phyloP scores from a whole-genome alignment of 2,113 vertebrate genomes.

The Casuarius casuarius region DNA sequence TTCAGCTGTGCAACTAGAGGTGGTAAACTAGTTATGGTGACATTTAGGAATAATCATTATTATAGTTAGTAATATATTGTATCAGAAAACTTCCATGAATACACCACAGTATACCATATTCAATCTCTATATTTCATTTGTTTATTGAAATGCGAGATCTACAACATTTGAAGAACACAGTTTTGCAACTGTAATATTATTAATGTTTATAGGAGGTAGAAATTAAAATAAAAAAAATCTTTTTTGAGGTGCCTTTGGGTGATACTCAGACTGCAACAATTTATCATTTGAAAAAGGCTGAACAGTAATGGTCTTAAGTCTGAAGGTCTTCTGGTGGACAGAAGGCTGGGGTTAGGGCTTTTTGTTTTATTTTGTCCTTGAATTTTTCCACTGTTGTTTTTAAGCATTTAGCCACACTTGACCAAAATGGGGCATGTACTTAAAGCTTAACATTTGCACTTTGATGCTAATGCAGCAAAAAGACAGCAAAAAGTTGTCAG shows the following conservation, averaged over 20 bases:
- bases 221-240: background rate
- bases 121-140: background rate
- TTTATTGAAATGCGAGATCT: background rate
- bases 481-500: background rate
- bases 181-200: background rate
- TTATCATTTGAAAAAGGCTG: background rate
- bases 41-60: background rate
- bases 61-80: background rate
- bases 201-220: background rate
- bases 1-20: background rate
- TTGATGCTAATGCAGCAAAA: background rate
- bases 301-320: background rate
- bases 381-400: background rate
- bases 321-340: background rate
- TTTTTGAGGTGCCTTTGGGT: background rate
- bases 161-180: background rate
- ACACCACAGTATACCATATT: background rate
- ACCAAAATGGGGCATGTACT: background rate
- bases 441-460: background rate
- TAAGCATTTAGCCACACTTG: background rate
- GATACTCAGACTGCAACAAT: background rate
- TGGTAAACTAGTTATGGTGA: background rate
- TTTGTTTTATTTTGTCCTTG: background rate
- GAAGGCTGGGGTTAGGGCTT: background rate
- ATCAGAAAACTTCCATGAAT: background rate